These are phyloP conservation scores for Microtus ochrogaster DNA, from an alignment of 2,113 vertebrate genomes.

Conservation along the genomic window DNA sequence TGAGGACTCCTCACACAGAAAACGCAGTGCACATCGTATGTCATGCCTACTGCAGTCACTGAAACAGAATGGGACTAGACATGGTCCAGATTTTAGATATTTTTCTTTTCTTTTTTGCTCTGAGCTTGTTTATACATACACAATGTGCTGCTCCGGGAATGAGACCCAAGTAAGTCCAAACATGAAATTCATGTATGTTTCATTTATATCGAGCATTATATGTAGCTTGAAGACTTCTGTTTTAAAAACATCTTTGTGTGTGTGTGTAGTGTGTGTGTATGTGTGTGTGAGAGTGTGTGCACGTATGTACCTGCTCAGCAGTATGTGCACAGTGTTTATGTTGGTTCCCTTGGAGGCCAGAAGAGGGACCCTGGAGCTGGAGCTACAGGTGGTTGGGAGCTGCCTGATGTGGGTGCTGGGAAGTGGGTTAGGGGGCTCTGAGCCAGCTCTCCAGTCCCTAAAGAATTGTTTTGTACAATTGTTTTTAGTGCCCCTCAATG, in stretches of 20 bases:
- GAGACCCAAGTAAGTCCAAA: not conserved
- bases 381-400: not conserved
- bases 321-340: too few relatives aligned
- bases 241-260: not conserved
- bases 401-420: not conserved
- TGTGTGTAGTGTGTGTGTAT: not conserved
- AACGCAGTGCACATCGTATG: fast-evolving
- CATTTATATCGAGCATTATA: not conserved
- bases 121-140: not conserved
- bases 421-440: not conserved
- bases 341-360: too few relatives aligned
- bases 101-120: not conserved
- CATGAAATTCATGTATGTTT: not conserved
- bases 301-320: too few relatives aligned
- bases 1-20: not conserved
- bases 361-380: not conserved
- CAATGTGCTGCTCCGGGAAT: not conserved
- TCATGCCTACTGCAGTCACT: not conserved
- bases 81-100: not conserved
- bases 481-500: not conserved
- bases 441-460: not conserved
- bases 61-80: not conserved
- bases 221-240: not conserved
- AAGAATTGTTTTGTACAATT: not conserved
- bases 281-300: not conserved